Base-by-base conservation (phyloP, 2,113 vertebrate species). In the Peromyscus maniculatus region DNA sequence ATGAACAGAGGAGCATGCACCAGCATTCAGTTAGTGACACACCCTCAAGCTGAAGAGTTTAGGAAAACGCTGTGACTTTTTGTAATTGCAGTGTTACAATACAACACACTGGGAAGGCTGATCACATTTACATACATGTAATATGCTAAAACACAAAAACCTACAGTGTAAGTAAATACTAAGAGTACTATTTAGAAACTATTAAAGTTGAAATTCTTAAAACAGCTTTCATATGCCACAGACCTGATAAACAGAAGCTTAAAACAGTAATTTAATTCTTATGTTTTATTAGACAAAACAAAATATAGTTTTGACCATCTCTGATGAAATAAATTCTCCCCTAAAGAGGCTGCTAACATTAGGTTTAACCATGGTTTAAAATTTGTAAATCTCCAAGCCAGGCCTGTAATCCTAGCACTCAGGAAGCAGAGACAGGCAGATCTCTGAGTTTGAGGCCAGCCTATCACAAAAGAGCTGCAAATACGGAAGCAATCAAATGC, bases 181-280 rank as follows among this genome's bases (percentile, higher is more conserved):
- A 49, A 89, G 7, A n/a, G 78, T 79, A 72, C 5, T 74, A 49
- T 66, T 91, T 88, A 97, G 72, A 84, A 97, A 94, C 31, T 46
- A 77, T 26, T 88, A 5, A 91, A 86, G 46, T 93, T 89, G 92
- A 91, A 91, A 91, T 87, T 92, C 26, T 93, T 46, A 55, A 88
- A 55, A n/a, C n/a, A 72, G 57, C 52, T 66, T 87, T 88, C 59
- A 86, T 55, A 88, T 28, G 33, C 49, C 33, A 72, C 22, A 89
- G 36, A 39, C 4, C 64, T 67, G 31, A 67, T 69, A 69, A 87
- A 69, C 7, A 31, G n/a, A 15, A 67, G 33, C n/a, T 59, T 69
- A 69, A 87, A 69, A 55, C 15, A 31, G n/a, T 7, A 67, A 43
- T 89, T 74, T 89, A 74, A 75, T 89, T 75, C 36, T 89, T 36